Evolutionary conservation across 2,797 vertebrate species (phyloP).

Genomic region (Diceros bicornis): DNA sequence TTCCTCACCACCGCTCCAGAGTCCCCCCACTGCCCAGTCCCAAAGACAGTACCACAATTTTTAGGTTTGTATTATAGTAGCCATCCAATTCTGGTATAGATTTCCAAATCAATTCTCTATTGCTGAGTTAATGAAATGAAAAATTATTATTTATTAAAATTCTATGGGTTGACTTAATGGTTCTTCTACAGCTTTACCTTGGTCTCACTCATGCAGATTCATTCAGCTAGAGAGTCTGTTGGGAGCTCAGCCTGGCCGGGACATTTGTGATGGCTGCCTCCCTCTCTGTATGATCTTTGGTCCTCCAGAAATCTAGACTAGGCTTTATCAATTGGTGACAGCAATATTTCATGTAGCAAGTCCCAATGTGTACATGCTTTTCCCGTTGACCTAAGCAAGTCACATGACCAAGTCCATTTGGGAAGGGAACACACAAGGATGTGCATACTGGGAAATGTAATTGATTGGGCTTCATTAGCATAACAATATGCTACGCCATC

Average conservation of each 20-base stretch:
- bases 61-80: not conserved
- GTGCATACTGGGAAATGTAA: not conserved
- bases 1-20: not conserved
- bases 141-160: not conserved
- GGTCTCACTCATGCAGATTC: not conserved
- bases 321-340: not conserved
- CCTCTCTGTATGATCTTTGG: not conserved
- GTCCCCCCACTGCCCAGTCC: not conserved
- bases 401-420: not conserved
- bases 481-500: not conserved
- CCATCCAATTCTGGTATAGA: not conserved
- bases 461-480: not conserved
- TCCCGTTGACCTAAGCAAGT: not conserved
- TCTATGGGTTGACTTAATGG: not conserved
- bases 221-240: not conserved
- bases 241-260: not conserved
- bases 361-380: not conserved
- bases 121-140: not conserved
- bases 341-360: not conserved
- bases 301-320: not conserved
- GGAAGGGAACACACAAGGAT: not conserved
- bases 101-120: not conserved
- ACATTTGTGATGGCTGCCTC: not conserved
- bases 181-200: not conserved
- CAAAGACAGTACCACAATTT: not conserved